A percentile compares a stretch with the other conserved stretches of the same genome.
These are phyloP conservation scores for Raillietiella orientalis DNA, from an alignment of 2,888 invertebrate species.

Conservation along the genomic window DNA sequence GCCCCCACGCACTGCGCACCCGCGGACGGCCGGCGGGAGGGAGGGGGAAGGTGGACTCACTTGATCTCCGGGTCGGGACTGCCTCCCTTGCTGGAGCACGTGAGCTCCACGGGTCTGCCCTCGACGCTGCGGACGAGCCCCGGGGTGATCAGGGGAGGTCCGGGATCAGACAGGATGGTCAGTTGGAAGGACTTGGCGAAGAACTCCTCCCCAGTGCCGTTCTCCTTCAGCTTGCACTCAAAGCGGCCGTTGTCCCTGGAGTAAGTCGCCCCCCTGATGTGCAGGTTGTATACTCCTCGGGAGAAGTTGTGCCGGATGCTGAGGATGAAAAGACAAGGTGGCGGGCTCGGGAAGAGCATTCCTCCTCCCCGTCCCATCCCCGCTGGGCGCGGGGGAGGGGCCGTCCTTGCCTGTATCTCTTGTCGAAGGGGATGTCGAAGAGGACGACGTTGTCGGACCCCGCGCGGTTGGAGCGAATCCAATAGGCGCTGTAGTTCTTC, in stretches of 20 bases:
- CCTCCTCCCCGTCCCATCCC: too few relatives aligned
- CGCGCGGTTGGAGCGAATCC: not conserved
- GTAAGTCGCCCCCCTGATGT: constrained; percentile 1
- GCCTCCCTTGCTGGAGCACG: constrained; percentile 42
- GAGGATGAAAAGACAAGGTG: too few relatives aligned
- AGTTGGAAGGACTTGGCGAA: constrained; percentile 24
- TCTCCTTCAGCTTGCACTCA: constrained; percentile 2
- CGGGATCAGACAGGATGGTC: constrained; percentile 54
- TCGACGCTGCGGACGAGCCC: constrained; percentile 46
- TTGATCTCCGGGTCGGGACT: constrained; percentile 62
- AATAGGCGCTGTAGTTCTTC: not conserved
- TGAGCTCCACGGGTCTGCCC: constrained; percentile 11
- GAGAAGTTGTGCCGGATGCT: too few relatives aligned
- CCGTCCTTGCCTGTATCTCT: not conserved
- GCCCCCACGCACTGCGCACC: too few relatives aligned
- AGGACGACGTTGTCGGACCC: not conserved
- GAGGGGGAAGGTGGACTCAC: constrained; percentile 15
- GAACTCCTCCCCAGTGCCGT: not conserved
- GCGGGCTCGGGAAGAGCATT: too few relatives aligned
- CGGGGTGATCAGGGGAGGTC: constrained; percentile 40
- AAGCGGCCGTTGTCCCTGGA: not conserved
- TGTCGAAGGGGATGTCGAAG: not conserved
- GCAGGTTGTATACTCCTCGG: not conserved
- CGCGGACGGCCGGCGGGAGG: constrained; percentile 6
- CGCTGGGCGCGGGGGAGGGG: too few relatives aligned